A percentile compares a stretch with the other conserved stretches of the same genome.
Evolutionary conservation across 2,797 vertebrate genomes (phyloP).

Genomic region (Agapornis canus): DNA sequence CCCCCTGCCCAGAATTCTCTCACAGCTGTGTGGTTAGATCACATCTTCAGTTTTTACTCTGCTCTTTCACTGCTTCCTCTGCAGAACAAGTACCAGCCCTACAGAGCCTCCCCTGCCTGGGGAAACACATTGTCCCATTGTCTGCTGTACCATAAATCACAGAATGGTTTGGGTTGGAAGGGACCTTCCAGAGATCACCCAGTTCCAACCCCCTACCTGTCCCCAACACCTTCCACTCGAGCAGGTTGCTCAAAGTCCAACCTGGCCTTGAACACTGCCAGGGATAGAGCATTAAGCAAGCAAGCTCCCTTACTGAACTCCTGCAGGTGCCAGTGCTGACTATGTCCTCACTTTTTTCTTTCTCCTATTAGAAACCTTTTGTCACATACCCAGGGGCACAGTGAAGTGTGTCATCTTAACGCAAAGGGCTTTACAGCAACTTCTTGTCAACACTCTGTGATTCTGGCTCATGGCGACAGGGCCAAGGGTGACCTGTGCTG

Average conservation of each 20-base stretch:
- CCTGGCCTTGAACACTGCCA: neutral
- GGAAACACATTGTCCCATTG: fast-evolving
- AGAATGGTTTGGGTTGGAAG: neutral
- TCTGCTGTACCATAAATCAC: neutral
- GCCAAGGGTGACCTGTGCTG: neutral
- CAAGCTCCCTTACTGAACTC: neutral
- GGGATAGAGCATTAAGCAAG: neutral
- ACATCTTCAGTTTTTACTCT: neutral
- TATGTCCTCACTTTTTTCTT: neutral
- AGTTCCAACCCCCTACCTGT: neutral
- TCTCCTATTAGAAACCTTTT: neutral
- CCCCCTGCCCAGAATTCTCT: fast-evolving
- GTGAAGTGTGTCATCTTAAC: neutral
- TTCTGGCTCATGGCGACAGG: fast-evolving
- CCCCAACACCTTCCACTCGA: neutral
- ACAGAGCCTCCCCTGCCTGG: neutral
- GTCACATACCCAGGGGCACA: neutral
- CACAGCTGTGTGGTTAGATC: neutral
- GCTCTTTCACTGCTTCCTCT: neutral
- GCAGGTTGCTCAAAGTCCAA: neutral
- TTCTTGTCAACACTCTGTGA: neutral
- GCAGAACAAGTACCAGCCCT: neutral
- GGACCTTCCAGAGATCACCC: too few species aligned
- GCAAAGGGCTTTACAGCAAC: neutral
- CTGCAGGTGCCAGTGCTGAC: neutral